These are phyloP conservation scores for Meloe dianella DNA, from an alignment of 2,888 invertebrate genomes.

Conservation along the genomic window DNA sequence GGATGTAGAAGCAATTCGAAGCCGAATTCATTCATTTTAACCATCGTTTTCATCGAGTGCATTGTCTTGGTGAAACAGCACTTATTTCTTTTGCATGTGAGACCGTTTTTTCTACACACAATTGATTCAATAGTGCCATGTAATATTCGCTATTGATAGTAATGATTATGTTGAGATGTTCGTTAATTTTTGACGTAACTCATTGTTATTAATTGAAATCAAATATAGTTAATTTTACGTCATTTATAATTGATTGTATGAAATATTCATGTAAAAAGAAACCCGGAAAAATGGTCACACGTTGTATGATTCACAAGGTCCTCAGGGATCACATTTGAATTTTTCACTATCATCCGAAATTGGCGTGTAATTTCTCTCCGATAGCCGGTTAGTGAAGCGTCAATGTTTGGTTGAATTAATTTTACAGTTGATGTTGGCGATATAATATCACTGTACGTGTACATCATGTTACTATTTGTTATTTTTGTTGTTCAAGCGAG, in stretches of 20 bases:
- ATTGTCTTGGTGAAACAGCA: too few species aligned
- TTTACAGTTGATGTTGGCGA: neutral
- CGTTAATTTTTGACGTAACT: neutral
- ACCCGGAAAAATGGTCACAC: neutral
- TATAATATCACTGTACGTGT: conserved; percentile 1
- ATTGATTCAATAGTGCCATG: too few species aligned
- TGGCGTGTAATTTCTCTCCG: neutral
- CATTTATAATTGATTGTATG: neutral
- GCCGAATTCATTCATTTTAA: too few species aligned
- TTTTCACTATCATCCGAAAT: conserved; percentile 4
- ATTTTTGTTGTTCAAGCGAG: neutral
- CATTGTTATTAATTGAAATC: neutral
- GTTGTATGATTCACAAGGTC: neutral
- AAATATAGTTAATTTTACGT: neutral
- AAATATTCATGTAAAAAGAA: neutral
- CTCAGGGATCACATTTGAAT: neutral
- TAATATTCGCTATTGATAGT: too few species aligned
- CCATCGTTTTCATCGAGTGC: too few species aligned
- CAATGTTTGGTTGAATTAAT: neutral
- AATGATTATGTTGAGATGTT: neutral
- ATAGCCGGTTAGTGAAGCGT: neutral
- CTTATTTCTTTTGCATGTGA: too few species aligned
- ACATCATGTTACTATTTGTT: neutral
- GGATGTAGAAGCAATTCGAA: too few species aligned
- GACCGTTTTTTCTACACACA: too few species aligned